These are phyloP conservation scores for Biston stratarius DNA, from an alignment of 2,888 invertebrate genomes.

Conservation along the genomic window DNA sequence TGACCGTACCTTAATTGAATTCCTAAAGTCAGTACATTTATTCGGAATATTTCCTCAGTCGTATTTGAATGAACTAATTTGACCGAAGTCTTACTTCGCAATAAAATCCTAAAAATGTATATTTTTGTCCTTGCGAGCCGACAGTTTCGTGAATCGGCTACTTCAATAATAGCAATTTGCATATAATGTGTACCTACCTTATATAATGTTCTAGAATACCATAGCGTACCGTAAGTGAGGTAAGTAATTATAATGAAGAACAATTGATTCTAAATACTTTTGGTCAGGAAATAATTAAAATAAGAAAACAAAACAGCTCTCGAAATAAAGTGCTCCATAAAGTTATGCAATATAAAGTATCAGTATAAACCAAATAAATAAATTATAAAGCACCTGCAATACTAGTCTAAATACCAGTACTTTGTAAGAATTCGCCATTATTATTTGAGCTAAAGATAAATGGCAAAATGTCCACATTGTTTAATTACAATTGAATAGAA, in stretches of 20 bases:
- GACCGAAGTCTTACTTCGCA: constrained; percentile 2
- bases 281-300: not conserved
- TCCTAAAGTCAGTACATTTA: not conserved
- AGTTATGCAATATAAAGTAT: constrained; percentile 14
- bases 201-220: not conserved
- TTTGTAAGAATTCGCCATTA: constrained; percentile 34
- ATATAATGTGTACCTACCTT: no score
- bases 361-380: constrained; percentile 22
- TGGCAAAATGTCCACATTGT: constrained; percentile 50
- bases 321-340: not conserved
- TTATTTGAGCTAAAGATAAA: constrained; percentile 39
- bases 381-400: constrained; percentile 29
- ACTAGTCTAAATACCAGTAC: constrained; percentile 32
- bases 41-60: constrained; percentile 2
- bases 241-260: not conserved
- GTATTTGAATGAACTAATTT: constrained; percentile 5
- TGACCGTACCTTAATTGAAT: constrained; percentile 1
- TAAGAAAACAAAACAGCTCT: constrained; percentile 2
- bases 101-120: constrained; percentile 6
- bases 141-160: not conserved
- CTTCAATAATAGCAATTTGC: not conserved
- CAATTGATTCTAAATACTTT: not conserved
- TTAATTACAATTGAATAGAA: constrained; percentile 48
- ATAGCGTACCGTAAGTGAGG: not conserved
- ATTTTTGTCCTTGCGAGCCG: not conserved